Conservation (phyloP, 1,140 invertebrate species). For the Achroia grisella region DNA sequence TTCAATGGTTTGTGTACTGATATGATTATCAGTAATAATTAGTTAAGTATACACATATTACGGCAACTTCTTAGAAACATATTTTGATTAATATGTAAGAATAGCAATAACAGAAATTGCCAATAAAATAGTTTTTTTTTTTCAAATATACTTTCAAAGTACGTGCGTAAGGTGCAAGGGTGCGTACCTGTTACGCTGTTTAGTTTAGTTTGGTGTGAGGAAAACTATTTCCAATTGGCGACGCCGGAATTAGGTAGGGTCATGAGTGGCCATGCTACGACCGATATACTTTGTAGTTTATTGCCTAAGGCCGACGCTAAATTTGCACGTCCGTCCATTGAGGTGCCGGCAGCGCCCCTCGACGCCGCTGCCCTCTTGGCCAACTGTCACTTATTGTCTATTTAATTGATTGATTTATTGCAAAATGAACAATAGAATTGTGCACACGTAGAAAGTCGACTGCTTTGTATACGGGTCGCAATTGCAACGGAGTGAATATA, state of each 20-base stretch:
- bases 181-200: not conserved
- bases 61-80: too few relatives aligned
- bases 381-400: constrained; percentile 1
- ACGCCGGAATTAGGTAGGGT: not conserved
- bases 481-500: not conserved
- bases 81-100: too few relatives aligned
- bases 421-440: constrained; percentile 12
- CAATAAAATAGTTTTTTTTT: too few relatives aligned
- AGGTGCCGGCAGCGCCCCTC: constrained; percentile 4
- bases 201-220: not conserved
- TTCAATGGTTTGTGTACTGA: too few relatives aligned
- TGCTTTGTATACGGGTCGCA: too few relatives aligned
- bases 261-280: not conserved
- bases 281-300: not conserved
- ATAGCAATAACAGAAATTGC: too few relatives aligned
- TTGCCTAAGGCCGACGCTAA: constrained; percentile 5
- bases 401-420: constrained; percentile 8
- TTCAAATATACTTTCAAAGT: too few relatives aligned
- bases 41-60: too few relatives aligned
- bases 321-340: constrained; percentile 12
- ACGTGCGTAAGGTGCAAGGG: too few relatives aligned
- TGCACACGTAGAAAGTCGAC: constrained; percentile 3
- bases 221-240: too few relatives aligned
- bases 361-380: constrained; percentile 3
- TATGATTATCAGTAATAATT: too few relatives aligned